Conservation (phyloP, 2,888 invertebrate genomes). For the Melieria crassipennis region DNA sequence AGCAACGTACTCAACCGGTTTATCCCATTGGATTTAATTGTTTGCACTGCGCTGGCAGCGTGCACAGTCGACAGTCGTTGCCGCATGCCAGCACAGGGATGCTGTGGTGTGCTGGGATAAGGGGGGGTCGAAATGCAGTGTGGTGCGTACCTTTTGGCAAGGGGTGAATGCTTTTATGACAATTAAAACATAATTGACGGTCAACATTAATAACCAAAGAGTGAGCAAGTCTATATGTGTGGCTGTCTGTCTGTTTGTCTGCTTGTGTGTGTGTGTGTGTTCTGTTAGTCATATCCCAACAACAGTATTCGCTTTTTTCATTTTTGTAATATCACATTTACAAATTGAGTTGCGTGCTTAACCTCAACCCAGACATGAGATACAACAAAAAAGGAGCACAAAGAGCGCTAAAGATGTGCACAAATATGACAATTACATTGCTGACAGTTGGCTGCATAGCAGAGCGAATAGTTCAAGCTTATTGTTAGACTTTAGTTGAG, state of each 20-base stretch:
- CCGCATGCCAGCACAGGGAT: neutral
- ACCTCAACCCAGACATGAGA: no score
- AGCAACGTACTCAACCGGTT: conserved; percentile 17
- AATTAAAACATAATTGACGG: conserved; percentile 67
- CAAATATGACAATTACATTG: no score
- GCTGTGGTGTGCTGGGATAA: neutral
- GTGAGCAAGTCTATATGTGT: conserved; percentile 4
- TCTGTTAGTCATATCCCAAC: neutral
- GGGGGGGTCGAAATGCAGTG: neutral
- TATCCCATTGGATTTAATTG: conserved; percentile 29
- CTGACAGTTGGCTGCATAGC: no score
- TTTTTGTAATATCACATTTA: no score
- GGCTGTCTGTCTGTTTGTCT: conserved; percentile 1
- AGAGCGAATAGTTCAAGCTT: no score
- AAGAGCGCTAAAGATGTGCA: no score
- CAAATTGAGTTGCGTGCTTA: no score
- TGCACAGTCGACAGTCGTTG: conserved; percentile 2
- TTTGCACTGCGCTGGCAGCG: conserved; percentile 26
- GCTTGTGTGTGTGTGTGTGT: neutral
- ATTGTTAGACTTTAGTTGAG: no score
- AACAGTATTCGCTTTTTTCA: no score
- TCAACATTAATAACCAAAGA: conserved; percentile 30
- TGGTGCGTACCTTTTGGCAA: neutral
- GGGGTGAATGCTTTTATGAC: conserved; percentile 60
- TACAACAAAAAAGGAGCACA: no score